Percentiles rank a stretch among this genome's conserved stretches.
These are phyloP conservation scores for Halcyon senegalensis DNA, from an alignment of 2,113 vertebrate genomes.

Conservation along the genomic window DNA sequence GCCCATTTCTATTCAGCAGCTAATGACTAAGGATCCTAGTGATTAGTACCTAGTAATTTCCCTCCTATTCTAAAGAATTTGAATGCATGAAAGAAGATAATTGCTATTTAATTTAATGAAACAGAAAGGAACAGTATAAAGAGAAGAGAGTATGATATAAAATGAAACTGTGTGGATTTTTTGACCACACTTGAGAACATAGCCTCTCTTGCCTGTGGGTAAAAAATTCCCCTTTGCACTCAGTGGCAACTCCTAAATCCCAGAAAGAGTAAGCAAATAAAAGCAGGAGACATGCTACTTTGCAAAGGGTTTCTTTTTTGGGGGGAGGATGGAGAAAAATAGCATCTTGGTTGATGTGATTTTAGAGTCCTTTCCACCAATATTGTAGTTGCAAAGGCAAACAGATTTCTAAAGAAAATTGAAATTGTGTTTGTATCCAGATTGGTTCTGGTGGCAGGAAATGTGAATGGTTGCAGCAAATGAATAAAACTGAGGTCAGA, in stretches of 20 bases:
- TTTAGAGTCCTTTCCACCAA: neutral
- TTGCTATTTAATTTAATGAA: slow-evolving; percentile 4
- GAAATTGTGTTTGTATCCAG: neutral
- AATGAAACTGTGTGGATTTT: neutral
- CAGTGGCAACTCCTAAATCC: neutral
- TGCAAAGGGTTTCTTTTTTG: neutral
- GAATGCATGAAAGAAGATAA: neutral
- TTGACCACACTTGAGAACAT: neutral
- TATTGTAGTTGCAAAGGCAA: neutral
- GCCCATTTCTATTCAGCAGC: neutral
- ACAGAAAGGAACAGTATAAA: neutral
- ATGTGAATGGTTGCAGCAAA: neutral
- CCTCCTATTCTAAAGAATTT: neutral
- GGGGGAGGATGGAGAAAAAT: neutral
- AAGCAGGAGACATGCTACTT: neutral
- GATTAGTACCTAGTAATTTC: slow-evolving; percentile 26
- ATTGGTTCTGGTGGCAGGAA: neutral
- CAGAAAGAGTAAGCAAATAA: neutral
- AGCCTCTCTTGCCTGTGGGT: neutral
- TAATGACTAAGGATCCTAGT: neutral
- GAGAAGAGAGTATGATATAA: neutral
- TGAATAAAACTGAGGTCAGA: neutral
- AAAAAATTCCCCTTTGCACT: neutral
- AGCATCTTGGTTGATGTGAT: fast-evolving
- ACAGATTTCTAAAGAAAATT: neutral